Evolutionary conservation across 2,888 invertebrate species (phyloP).

Genomic region (Eutolmus rufibarbis): DNA sequence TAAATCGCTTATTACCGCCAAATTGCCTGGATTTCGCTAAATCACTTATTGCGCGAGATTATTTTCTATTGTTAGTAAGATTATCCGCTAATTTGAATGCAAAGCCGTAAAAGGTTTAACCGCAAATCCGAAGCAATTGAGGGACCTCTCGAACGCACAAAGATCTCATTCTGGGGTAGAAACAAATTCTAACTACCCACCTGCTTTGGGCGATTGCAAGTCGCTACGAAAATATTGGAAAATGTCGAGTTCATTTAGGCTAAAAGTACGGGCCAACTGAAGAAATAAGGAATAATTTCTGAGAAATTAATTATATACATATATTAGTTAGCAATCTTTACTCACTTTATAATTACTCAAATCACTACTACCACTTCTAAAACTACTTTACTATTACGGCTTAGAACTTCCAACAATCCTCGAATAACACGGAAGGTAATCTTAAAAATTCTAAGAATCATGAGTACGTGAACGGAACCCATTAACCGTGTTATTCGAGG

Average conservation of each 20-base stretch:
- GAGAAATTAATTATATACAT: too few relatives aligned
- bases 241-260: not conserved
- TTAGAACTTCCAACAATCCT: too few relatives aligned
- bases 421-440: too few relatives aligned
- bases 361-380: too few relatives aligned
- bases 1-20: not conserved
- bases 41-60: not conserved
- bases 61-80: not conserved
- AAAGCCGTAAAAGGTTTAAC: not conserved
- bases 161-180: not conserved
- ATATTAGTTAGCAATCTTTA: too few relatives aligned
- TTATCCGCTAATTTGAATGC: not conserved
- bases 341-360: too few relatives aligned
- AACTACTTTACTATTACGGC: too few relatives aligned
- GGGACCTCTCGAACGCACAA: not conserved
- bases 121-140: not conserved
- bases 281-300: too few relatives aligned
- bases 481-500: too few relatives aligned
- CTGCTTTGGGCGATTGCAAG: not conserved
- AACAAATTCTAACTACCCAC: not conserved
- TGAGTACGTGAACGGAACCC: too few relatives aligned
- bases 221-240: too few relatives aligned
- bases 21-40: not conserved
- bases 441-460: too few relatives aligned
- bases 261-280: not conserved